Percentiles rank a stretch among this genome's conserved stretches.
Evolutionary conservation across 2,797 vertebrate genomes (phyloP).

Genomic region (Dendrocincla fuliginosa): DNA sequence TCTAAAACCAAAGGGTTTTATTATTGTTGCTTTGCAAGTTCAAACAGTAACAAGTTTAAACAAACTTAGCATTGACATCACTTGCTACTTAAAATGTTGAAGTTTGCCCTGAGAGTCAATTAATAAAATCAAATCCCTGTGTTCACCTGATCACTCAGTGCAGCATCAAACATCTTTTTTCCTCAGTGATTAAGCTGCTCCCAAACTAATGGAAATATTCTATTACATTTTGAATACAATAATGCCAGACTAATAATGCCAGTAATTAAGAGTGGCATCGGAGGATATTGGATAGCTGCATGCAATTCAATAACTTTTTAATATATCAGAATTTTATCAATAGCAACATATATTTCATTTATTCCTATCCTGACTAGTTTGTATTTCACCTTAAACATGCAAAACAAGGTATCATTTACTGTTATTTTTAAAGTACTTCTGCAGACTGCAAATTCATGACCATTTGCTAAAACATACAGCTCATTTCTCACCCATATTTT

Average conservation of each 20-base stretch:
- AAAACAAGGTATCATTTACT: conserved; percentile 15
- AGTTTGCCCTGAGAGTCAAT: conserved; percentile 18
- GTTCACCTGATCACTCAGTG: not conserved
- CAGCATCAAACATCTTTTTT: conserved; percentile 23
- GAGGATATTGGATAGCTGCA: not conserved
- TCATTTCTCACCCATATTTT: conserved; percentile 33
- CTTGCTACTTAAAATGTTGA: conserved; percentile 30
- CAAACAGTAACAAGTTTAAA: conserved; percentile 65
- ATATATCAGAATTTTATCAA: conserved; percentile 20
- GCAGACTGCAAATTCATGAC: conserved; percentile 22
- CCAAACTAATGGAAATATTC: conserved; percentile 55
- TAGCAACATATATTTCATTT: not conserved
- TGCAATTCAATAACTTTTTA: not conserved
- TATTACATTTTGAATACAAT: conserved; percentile 22
- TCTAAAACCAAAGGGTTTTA: conserved; percentile 59
- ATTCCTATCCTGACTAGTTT: not conserved
- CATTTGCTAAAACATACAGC: not conserved
- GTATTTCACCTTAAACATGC: not conserved
- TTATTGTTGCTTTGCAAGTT: conserved; percentile 65
- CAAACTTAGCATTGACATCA: not conserved
- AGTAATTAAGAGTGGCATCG: conserved; percentile 3
- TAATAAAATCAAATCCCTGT: conserved; percentile 62
- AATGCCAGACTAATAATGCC: conserved; percentile 34
- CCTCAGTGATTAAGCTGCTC: conserved; percentile 15
- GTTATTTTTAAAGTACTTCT: not conserved